Base-by-base conservation (phyloP, 2,113 vertebrate genomes). In the Mixornis gularis region DNA sequence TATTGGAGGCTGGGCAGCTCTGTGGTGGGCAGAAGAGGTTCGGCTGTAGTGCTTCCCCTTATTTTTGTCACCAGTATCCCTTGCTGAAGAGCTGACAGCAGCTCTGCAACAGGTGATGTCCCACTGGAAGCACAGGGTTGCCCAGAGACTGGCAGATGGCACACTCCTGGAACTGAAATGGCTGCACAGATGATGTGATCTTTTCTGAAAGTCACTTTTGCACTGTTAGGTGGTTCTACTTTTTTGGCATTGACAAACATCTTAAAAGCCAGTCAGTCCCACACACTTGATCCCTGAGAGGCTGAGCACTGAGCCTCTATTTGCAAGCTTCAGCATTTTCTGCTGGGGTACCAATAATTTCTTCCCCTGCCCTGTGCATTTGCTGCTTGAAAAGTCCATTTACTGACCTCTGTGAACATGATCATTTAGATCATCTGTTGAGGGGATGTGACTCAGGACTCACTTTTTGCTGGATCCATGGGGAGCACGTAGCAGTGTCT, bases 361-460 rank as follows among this genome's bases (percentile, higher is more conserved):
- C 2, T 40, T 68, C 32, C n/a, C 19, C 30, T 1, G 0, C 29
- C 43, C 40, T 1, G 0, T 25, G 30, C 16, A 52, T 60, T 60
- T 79, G 36, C 49, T 89, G 21, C 44, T 60, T 74, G 30, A 26
- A 71, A 27, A 85, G 19, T 15, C 49, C n/a, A 4, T 6, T 40
- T 60, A 21, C 52, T 90, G 77, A 64, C 60, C 77, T 79, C 71
- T 5, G 3, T 60, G 73, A 87, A 64, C 43, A 52, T 0, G 0
- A 44, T 25, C 70, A 46, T 21, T 72, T 32, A 55, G 65, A 32
- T 56, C 6, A 0, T 46, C 58, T 86, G 70, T 38, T 10, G 24
- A 38, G 68, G 14, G 63, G 58, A 70, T 38, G 58, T 84, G 73
- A 64, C n/a, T 4, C 52, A 69, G 64, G 58, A 60, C 56, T 69